These are phyloP conservation scores for Julus scanicus DNA, from an alignment of 2,888 invertebrate genomes.

Conservation along the genomic window DNA sequence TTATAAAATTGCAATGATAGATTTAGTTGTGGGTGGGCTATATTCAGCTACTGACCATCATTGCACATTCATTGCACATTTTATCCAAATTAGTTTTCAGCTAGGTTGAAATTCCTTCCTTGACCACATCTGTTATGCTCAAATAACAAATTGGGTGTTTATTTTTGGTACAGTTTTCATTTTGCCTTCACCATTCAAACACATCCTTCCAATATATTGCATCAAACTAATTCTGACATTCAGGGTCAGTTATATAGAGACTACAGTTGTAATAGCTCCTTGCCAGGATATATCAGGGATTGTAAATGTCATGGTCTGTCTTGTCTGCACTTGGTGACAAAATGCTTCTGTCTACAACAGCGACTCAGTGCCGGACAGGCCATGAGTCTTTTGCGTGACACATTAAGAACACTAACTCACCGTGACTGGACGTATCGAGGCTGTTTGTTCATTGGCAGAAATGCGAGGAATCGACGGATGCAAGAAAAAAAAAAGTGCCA, in stretches of 20 bases:
- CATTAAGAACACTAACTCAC: neutral
- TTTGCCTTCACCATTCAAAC: neutral
- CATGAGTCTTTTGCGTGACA: neutral
- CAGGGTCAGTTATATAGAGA: neutral
- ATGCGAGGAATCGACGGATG: neutral
- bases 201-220: neutral
- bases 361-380: neutral
- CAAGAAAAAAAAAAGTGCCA: neutral
- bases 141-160: too few relatives aligned
- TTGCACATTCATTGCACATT: too few relatives aligned
- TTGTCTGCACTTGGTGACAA: neutral
- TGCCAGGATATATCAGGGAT: neutral
- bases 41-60: too few relatives aligned
- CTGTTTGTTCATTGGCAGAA: too few relatives aligned
- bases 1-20: too few relatives aligned
- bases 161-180: too few relatives aligned
- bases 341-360: too few relatives aligned
- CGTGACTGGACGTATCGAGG: neutral
- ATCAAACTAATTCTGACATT: neutral
- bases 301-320: neutral
- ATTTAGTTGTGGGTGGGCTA: too few relatives aligned
- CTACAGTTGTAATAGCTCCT: neutral
- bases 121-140: too few relatives aligned
- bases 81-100: too few relatives aligned
- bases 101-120: neutral